Evolutionary conservation across 2,113 vertebrate species (phyloP).

Genomic region (Pelobates fuscus): DNA sequence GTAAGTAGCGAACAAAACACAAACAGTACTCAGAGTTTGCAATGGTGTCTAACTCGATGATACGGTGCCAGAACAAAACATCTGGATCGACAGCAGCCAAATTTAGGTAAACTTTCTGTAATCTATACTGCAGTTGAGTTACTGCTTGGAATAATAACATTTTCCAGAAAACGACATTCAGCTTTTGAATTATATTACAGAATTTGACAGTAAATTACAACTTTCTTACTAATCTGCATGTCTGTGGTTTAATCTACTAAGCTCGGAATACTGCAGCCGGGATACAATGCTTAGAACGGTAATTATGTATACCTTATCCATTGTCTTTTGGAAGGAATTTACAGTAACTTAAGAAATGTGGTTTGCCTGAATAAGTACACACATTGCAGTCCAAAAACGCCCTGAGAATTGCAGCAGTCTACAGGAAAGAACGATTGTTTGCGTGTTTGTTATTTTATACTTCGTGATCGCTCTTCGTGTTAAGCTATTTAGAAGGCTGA

Average conservation of each 20-base stretch:
- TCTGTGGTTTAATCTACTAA: conserved; percentile 31
- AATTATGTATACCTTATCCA: conserved; percentile 4
- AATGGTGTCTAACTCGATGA: too few species aligned
- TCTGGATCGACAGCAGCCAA: not conserved
- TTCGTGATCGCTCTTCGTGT: too few species aligned
- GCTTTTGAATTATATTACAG: not conserved
- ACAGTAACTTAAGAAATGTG: conserved; percentile 23
- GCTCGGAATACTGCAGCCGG: not conserved
- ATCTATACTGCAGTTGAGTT: not conserved
- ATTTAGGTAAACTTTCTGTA: not conserved
- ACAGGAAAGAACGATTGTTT: not conserved
- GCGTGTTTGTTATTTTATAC: too few species aligned
- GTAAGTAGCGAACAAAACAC: too few species aligned
- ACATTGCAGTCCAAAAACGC: not conserved
- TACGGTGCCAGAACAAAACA: not conserved
- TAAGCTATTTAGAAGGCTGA: too few species aligned
- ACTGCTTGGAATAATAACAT: conserved; percentile 25
- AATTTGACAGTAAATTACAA: conserved; percentile 32
- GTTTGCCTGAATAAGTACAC: not conserved
- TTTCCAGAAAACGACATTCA: conserved; percentile 27
- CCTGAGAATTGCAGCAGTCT: not conserved
- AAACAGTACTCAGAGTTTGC: too few species aligned
- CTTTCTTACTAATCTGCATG: conserved; percentile 34
- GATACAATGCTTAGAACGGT: not conserved
- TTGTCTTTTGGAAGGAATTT: conserved; percentile 20